These are phyloP conservation scores for Stomatorhinus ivindoensis DNA, from an alignment of 2,113 vertebrate species.

Conservation along the genomic window DNA sequence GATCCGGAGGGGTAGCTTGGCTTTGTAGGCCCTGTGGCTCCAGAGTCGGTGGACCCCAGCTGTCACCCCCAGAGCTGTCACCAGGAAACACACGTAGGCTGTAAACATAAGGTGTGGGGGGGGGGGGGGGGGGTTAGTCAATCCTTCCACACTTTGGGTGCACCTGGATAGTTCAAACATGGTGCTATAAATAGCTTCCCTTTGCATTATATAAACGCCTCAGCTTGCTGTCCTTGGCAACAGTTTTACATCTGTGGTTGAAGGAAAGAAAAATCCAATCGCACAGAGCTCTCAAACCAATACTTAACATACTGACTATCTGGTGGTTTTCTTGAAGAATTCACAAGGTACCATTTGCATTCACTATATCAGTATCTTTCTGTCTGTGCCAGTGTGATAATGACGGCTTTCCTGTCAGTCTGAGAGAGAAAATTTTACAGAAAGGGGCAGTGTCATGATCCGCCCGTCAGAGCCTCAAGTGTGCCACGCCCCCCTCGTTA, in stretches of 20 bases:
- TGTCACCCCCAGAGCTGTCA: constrained; percentile 73
- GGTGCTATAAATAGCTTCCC: background rate
- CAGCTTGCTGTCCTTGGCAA: background rate
- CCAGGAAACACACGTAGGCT: constrained; percentile 60
- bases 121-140: constrained; percentile 20
- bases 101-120: constrained; percentile 10
- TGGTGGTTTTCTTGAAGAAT: background rate
- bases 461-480: no score
- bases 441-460: no score
- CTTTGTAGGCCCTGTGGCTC: constrained; percentile 83
- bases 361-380: background rate
- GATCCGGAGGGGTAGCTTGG: constrained; percentile 68
- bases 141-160: background rate
- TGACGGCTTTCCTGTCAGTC: background rate
- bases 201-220: background rate
- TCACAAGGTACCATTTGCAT: background rate
- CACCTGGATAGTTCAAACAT: background rate
- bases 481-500: no score
- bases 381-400: background rate
- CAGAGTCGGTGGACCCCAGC: constrained; percentile 86
- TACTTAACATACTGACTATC: background rate
- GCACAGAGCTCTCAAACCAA: background rate
- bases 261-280: background rate
- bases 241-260: background rate
- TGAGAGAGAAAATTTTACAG: background rate